phyloP scores from a whole-genome alignment of 2,888 invertebrate species.

The Pantelozetes paolii region DNA sequence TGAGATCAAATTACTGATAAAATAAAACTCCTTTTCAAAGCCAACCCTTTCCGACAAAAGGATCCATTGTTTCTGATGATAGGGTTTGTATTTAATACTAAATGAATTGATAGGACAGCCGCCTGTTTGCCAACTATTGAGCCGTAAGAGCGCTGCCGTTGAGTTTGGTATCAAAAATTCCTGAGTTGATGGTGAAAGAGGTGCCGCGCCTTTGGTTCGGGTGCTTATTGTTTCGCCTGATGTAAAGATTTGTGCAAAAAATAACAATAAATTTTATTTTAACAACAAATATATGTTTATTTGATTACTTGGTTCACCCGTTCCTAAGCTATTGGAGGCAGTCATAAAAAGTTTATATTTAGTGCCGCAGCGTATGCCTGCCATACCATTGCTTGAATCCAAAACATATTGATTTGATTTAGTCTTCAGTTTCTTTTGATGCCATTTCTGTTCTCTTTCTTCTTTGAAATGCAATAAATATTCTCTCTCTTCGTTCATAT shows the following conservation, averaged over 20 bases:
- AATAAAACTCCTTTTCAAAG: constrained; percentile 43
- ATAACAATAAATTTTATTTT: constrained; percentile 38
- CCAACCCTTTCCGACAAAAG: constrained; percentile 42
- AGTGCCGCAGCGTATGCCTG: constrained; percentile 44
- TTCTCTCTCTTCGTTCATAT: constrained; percentile 40
- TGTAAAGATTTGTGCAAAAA: not conserved
- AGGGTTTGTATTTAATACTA: constrained; percentile 44
- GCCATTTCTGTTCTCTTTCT: constrained; percentile 34
- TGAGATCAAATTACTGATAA: constrained; percentile 41
- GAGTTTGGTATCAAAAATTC: constrained; percentile 45
- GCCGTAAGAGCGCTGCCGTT: constrained; percentile 43
- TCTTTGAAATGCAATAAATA: constrained; percentile 41
- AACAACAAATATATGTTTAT: constrained; percentile 39
- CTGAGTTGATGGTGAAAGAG: constrained; percentile 45
- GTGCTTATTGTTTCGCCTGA: constrained; percentile 36
- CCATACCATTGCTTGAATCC: constrained; percentile 32
- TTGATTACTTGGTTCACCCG: constrained; percentile 47
- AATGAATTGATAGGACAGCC: constrained; percentile 46
- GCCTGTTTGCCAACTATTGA: constrained; percentile 45
- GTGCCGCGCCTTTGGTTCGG: constrained; percentile 45
- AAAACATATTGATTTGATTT: constrained; percentile 40
- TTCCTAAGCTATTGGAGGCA: constrained; percentile 47
- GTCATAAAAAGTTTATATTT: constrained; percentile 47
- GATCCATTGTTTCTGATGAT: constrained; percentile 45
- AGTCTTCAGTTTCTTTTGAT: constrained; percentile 37